Conservation (phyloP, 2,888 invertebrate species). For the Dorcus hopei region DNA sequence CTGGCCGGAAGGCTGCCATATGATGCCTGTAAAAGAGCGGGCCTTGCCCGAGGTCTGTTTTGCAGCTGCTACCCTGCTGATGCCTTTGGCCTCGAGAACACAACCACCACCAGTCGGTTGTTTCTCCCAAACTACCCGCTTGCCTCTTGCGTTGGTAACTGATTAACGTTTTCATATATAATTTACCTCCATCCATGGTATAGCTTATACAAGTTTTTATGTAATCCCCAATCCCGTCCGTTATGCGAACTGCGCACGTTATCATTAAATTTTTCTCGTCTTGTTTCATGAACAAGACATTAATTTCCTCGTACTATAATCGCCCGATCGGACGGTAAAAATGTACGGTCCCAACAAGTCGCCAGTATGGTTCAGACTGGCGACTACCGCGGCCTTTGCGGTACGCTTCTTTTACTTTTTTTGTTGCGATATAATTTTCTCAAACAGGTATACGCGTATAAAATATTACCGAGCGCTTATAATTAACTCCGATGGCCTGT, state of each 20-base stretch:
- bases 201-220: no score
- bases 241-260: no score
- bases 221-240: no score
- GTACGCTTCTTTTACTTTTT: background rate
- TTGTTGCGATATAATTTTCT: background rate
- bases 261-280: no score
- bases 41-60: conserved; percentile 47
- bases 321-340: no score
- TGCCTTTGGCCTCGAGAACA: conserved; percentile 16
- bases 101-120: conserved; percentile 21
- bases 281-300: no score
- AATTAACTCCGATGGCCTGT: background rate
- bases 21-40: conserved; percentile 45
- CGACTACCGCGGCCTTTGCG: background rate
- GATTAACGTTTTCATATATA: no score
- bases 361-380: background rate
- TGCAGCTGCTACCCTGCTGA: conserved; percentile 32
- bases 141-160: no score
- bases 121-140: background rate
- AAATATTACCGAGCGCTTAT: background rate
- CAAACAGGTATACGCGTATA: background rate
- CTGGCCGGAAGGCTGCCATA: conserved; percentile 57
- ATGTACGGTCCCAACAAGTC: background rate
- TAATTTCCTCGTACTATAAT: no score
- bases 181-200: no score